A percentile compares a stretch with the other conserved stretches of the same genome.
These are phyloP conservation scores for Drosophila birchii DNA, from an alignment of 2,888 invertebrate genomes.

Conservation along the genomic window DNA sequence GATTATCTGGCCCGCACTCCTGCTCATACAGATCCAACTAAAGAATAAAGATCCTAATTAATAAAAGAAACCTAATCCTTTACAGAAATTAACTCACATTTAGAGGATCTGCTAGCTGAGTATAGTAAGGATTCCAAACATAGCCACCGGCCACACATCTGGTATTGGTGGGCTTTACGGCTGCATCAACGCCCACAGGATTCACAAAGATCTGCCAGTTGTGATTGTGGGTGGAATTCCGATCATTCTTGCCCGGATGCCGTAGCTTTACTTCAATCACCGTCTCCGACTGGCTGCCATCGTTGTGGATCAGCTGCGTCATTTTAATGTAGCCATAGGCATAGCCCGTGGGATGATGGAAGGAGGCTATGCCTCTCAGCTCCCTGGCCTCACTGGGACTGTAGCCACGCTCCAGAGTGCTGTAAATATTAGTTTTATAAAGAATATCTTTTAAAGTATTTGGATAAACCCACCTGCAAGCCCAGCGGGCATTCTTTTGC, in stretches of 20 bases:
- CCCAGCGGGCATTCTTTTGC: constrained; percentile 89
- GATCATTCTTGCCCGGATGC: constrained; percentile 94
- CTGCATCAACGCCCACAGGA: constrained; percentile 95
- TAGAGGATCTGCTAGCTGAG: constrained; percentile 94
- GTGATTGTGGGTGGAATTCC: constrained; percentile 93
- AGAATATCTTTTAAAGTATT: not conserved
- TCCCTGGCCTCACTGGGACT: constrained; percentile 94
- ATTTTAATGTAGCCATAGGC: constrained; percentile 94
- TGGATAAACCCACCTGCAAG: constrained; percentile 86
- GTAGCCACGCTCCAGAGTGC: constrained; percentile 93
- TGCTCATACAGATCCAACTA: constrained; percentile 93
- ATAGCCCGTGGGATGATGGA: constrained; percentile 93
- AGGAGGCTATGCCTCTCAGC: constrained; percentile 94
- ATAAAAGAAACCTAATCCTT: rapidly evolving
- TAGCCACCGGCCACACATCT: constrained; percentile 96
- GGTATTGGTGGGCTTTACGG: constrained; percentile 91
- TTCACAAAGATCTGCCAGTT: constrained; percentile 96
- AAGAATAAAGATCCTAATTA: constrained; percentile 6
- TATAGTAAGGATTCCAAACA: constrained; percentile 95
- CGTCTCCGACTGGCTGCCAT: constrained; percentile 95
- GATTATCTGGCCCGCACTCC: constrained; percentile 95
- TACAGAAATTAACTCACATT: constrained; percentile 87
- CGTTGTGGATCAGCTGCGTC: constrained; percentile 94
- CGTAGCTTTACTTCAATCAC: constrained; percentile 94
- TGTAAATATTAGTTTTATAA: constrained; percentile 66